phyloP scores from a whole-genome alignment of 1,140 invertebrate species.

The Leguminivora glycinivorella region DNA sequence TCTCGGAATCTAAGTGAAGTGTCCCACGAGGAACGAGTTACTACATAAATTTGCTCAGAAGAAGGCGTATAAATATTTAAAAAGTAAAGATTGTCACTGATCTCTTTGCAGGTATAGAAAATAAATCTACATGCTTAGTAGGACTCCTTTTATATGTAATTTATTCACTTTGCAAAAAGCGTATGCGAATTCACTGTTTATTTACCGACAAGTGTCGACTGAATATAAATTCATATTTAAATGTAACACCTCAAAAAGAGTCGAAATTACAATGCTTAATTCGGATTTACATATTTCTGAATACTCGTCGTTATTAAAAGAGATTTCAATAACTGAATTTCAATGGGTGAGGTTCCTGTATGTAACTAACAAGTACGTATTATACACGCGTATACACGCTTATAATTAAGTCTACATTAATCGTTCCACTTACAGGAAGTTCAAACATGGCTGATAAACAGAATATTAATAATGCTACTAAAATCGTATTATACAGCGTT shows the following conservation, averaged over 20 bases:
- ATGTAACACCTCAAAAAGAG: background rate
- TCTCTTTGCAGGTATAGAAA: slow-evolving; percentile 20
- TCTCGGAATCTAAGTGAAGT: background rate
- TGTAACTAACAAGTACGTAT: background rate
- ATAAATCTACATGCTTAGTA: background rate
- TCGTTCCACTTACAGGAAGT: background rate
- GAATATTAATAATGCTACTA: background rate
- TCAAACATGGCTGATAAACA: background rate
- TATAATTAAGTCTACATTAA: slow-evolving; percentile 3
- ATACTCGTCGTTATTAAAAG: too few species aligned
- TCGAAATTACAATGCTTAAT: background rate
- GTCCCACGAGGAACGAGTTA: background rate
- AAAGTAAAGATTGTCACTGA: slow-evolving; percentile 17
- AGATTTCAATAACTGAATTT: background rate
- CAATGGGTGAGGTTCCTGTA: background rate
- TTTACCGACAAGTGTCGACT: too few species aligned
- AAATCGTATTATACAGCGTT: background rate
- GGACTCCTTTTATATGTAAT: background rate
- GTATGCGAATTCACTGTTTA: background rate
- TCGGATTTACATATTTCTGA: background rate
- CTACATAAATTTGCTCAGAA: slow-evolving; percentile 13
- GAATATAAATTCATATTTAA: too few species aligned
- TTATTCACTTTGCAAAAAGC: background rate
- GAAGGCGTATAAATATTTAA: slow-evolving; percentile 21
- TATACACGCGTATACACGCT: background rate